These are phyloP conservation scores for Periophthalmus magnuspinnatus DNA, from an alignment of 2,797 vertebrate genomes.

Conservation along the genomic window DNA sequence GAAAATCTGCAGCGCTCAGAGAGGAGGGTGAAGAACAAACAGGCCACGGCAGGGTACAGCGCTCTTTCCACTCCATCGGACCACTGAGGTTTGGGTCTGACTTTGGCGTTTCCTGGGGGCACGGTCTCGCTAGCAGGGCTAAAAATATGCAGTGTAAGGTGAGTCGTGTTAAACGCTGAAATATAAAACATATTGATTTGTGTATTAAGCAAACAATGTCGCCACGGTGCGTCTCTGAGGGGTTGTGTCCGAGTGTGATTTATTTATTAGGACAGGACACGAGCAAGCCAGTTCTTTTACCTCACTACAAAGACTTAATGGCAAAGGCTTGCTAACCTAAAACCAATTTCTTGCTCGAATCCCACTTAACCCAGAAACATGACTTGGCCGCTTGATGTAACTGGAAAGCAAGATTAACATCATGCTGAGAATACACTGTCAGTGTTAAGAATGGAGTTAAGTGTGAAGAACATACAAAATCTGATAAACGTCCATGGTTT, in stretches of 20 bases:
- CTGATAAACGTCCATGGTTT: neutral
- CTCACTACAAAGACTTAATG: constrained; percentile 20
- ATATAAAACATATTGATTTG: constrained; percentile 48
- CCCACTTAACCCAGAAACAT: constrained; percentile 47
- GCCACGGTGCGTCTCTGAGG: constrained; percentile 20
- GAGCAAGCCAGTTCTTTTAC: constrained; percentile 13
- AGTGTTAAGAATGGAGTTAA: constrained; percentile 16
- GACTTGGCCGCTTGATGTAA: constrained; percentile 42
- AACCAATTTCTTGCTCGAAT: constrained; percentile 27
- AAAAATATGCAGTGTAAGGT: constrained; percentile 46
- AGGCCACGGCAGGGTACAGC: neutral
- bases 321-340: constrained; percentile 21
- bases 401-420: constrained; percentile 39
- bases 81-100: constrained; percentile 6
- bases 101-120: constrained; percentile 16
- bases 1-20: constrained; percentile 1
- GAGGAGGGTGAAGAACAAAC: constrained; percentile 2
- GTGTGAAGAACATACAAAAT: constrained; percentile 33
- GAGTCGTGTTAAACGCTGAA: constrained; percentile 40
- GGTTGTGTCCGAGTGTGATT: constrained; percentile 14
- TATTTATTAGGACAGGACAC: constrained; percentile 13
- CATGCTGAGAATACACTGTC: constrained; percentile 37
- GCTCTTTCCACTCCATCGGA: constrained; percentile 1
- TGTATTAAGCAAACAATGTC: constrained; percentile 37
- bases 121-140: constrained; percentile 25